Percentiles rank a stretch among this genome's conserved stretches.
phyloP scores from a whole-genome alignment of 2,797 vertebrate species.

The Fistularia tabacaria region DNA sequence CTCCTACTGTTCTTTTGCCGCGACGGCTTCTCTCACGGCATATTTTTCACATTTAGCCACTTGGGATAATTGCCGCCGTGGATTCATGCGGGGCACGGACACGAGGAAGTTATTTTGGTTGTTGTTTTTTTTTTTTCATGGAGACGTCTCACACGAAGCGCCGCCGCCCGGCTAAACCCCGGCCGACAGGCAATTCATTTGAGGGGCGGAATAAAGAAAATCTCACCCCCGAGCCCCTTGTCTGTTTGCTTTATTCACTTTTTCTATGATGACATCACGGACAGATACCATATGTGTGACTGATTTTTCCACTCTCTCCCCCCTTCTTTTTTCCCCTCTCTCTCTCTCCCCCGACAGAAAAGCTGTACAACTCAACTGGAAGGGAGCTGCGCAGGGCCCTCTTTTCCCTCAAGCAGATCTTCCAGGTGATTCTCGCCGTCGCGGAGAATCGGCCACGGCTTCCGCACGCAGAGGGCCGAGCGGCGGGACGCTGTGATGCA shows the following conservation, averaged over 20 bases:
- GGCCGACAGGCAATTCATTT: conserved; percentile 7
- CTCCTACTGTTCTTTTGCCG: conserved; percentile 39
- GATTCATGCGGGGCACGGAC: conserved; percentile 17
- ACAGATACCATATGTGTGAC: conserved; percentile 24
- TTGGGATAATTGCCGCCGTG: conserved; percentile 31
- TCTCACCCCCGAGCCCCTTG: conserved; percentile 1
- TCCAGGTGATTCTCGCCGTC: conserved; percentile 84
- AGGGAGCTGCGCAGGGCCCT: conserved; percentile 92
- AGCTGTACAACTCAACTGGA: conserved; percentile 92
- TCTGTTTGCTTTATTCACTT: conserved; percentile 10
- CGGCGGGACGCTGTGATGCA: too few relatives aligned
- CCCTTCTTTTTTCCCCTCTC: conserved; percentile 1
- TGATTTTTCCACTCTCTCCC: conserved; percentile 31
- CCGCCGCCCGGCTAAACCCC: conserved; percentile 1
- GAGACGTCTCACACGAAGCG: conserved; percentile 7
- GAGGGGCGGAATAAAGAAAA: conserved; percentile 5
- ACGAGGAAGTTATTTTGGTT: conserved; percentile 25
- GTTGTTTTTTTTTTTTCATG: conserved; percentile 9
- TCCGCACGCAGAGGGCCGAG: too few relatives aligned
- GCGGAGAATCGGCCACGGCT: too few relatives aligned
- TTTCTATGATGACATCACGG: conserved; percentile 5
- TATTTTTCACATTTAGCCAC: conserved; percentile 45
- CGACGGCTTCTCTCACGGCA: conserved; percentile 25
- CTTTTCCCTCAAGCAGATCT: conserved; percentile 98
- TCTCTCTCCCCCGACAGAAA: conserved; percentile 77